phyloP scores from a whole-genome alignment of 2,113 vertebrate species.

The Acinonyx jubatus region DNA sequence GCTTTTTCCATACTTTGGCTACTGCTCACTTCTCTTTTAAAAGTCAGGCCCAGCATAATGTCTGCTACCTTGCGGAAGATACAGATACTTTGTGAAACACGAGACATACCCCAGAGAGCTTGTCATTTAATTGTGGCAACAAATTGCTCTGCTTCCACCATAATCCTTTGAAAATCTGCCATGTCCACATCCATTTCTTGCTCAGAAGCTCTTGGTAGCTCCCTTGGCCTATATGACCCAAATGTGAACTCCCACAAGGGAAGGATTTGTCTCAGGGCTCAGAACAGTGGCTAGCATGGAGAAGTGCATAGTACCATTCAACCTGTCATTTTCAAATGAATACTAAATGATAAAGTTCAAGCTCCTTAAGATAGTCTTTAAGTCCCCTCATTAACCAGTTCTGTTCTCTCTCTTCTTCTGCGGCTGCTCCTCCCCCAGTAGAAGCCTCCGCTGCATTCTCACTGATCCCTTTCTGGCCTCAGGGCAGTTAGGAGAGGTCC shows the following conservation, averaged over 20 bases:
- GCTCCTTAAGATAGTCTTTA: neutral
- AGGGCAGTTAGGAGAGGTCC: rapidly evolving
- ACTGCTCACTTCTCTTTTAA: neutral
- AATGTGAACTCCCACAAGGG: neutral
- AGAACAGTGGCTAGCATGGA: neutral
- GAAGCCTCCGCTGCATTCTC: rapidly evolving
- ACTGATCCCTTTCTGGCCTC: rapidly evolving
- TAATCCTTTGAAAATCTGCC: neutral
- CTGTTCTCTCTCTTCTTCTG: neutral
- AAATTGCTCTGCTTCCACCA: neutral
- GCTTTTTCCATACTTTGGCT: too few species aligned
- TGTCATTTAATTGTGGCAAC: neutral
- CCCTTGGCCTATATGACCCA: neutral
- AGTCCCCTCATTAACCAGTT: rapidly evolving
- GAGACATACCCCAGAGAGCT: neutral
- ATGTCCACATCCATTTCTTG: neutral
- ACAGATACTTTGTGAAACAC: neutral
- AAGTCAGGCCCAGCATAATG: neutral
- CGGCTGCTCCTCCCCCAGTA: neutral
- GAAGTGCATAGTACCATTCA: neutral
- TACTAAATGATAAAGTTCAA: neutral
- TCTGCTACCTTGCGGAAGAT: neutral
- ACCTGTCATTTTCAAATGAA: neutral
- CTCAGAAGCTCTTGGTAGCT: neutral
- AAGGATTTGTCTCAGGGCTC: neutral